These are phyloP conservation scores for Orthosia gothica DNA, from an alignment of 2,888 invertebrate species.

Conservation along the genomic window DNA sequence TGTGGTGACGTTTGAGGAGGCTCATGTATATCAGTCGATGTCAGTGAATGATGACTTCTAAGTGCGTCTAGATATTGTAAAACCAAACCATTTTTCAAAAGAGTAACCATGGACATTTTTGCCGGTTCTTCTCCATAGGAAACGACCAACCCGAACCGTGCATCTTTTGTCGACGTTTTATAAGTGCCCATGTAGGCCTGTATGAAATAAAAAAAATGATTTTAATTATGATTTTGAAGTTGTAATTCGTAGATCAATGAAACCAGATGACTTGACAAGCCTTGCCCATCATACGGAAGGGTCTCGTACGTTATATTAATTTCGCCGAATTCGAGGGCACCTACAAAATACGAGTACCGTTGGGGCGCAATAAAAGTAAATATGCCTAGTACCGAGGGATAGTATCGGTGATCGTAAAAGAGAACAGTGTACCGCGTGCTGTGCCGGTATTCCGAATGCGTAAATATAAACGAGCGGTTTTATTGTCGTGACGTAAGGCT, in stretches of 20 bases:
- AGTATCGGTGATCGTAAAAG: slow-evolving; percentile 74
- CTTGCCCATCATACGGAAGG: not conserved
- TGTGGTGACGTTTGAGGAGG: no score
- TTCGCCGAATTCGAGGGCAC: slow-evolving; percentile 44
- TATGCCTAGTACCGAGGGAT: slow-evolving; percentile 75
- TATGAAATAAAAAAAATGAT: no score
- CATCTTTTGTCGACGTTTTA: no score
- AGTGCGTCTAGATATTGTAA: no score
- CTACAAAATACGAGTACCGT: slow-evolving; percentile 70
- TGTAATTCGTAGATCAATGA: not conserved
- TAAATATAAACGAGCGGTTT: slow-evolving; percentile 64
- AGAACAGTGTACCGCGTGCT: slow-evolving; percentile 60
- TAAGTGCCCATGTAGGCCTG: no score
- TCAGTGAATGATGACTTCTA: no score
- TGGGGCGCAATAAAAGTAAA: slow-evolving; percentile 80
- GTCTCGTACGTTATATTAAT: slow-evolving; percentile 55
- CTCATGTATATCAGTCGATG: no score
- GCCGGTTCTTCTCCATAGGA: no score
- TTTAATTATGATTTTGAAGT: no score
- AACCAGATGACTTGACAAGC: not conserved
- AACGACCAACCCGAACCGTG: no score
- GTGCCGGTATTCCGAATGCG: slow-evolving; percentile 51
- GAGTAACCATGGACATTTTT: no score
- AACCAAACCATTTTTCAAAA: no score
- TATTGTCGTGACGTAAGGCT: slow-evolving; percentile 48